These are phyloP conservation scores for Oligia strigilis DNA, from an alignment of 2,888 invertebrate species.

Conservation along the genomic window DNA sequence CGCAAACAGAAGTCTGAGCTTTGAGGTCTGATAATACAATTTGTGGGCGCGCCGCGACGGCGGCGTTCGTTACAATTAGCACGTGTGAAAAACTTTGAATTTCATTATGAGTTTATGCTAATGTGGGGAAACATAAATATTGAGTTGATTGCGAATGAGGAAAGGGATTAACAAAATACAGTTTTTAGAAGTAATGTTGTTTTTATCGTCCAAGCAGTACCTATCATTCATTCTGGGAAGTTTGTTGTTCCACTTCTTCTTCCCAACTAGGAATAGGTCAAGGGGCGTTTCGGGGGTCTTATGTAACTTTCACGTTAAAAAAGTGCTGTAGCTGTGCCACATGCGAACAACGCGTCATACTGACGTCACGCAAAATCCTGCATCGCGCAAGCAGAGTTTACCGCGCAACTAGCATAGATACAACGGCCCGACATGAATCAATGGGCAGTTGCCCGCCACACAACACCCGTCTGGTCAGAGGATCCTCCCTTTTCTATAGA, in stretches of 20 bases:
- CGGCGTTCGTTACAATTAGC: constrained; percentile 61
- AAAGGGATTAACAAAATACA: constrained; percentile 10
- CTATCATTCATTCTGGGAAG: background rate
- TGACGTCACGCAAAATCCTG: too few relatives aligned
- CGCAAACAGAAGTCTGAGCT: constrained; percentile 77
- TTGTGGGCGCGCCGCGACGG: constrained; percentile 63
- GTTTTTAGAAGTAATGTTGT: background rate
- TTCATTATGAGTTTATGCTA: constrained; percentile 52
- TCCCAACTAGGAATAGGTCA: background rate
- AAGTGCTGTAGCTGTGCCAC: too few relatives aligned
- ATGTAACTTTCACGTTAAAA: background rate
- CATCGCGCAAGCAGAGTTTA: too few relatives aligned
- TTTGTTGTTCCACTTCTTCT: background rate
- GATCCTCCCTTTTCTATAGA: too few relatives aligned
- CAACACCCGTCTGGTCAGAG: too few relatives aligned
- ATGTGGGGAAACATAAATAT: constrained; percentile 44
- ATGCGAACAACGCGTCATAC: too few relatives aligned
- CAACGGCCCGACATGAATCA: too few relatives aligned
- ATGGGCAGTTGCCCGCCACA: too few relatives aligned
- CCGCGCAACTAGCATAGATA: too few relatives aligned
- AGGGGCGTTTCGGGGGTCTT: background rate
- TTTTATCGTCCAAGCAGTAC: background rate
- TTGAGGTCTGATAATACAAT: constrained; percentile 80
- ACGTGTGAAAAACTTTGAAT: constrained; percentile 61
- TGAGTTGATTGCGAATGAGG: constrained; percentile 39